Conservation (phyloP, 2,113 vertebrate genomes). For the Albula goreensis region DNA sequence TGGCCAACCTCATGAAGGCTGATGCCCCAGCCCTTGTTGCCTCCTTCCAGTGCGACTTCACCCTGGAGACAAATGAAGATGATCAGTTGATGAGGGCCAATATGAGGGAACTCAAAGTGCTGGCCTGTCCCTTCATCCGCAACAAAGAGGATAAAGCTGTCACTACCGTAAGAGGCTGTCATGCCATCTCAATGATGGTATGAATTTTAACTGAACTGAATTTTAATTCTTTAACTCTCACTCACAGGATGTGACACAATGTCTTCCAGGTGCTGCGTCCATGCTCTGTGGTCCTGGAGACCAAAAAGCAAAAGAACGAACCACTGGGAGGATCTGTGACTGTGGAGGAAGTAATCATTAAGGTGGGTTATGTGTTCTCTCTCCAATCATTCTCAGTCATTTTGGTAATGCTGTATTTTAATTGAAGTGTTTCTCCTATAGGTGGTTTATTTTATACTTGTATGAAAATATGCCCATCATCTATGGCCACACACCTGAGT, state of each 20-base stretch:
- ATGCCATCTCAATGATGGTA: neutral
- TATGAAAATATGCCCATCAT: neutral
- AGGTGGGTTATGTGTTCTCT: conserved; percentile 67
- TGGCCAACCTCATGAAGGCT: conserved; percentile 83
- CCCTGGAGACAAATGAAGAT: conserved; percentile 57
- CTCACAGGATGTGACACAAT: neutral
- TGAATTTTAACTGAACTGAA: neutral
- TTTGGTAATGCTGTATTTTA: neutral
- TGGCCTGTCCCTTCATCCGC: conserved; percentile 88
- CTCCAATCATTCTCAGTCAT: neutral
- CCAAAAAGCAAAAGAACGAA: conserved; percentile 63
- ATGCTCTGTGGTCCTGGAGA: conserved; percentile 84
- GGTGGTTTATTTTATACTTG: neutral
- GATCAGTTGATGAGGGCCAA: conserved; percentile 76
- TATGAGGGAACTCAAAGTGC: conserved; percentile 78
- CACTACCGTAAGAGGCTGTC: conserved; percentile 62
- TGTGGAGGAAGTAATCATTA: conserved; percentile 83
- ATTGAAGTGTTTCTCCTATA: neutral
- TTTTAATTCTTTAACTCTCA: neutral
- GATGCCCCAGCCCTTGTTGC: conserved; percentile 85
- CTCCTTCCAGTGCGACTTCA: conserved; percentile 87
- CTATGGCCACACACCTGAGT: neutral
- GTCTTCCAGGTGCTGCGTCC: conserved; percentile 80
- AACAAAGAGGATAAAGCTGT: conserved; percentile 69
- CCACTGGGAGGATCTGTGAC: conserved; percentile 73